A percentile compares a stretch with the other conserved stretches of the same genome.
Evolutionary conservation across 2,888 invertebrate species (phyloP).

Genomic region (Iselma pallidipennis): DNA sequence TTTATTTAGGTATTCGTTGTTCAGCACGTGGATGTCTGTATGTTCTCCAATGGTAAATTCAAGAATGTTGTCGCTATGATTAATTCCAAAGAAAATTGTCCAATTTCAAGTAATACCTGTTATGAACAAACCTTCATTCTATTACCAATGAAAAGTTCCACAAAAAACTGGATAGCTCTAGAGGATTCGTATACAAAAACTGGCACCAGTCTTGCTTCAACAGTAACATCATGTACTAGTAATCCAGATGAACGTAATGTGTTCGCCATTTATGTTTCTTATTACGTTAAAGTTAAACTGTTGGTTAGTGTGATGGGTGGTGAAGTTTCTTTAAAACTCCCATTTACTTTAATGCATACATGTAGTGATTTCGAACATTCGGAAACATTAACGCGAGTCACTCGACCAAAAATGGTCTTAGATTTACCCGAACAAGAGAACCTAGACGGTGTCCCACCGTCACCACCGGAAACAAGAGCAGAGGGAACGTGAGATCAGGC

Average conservation of each 20-base stretch:
- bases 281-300: slow-evolving; percentile 87
- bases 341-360: slow-evolving; percentile 78
- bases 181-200: slow-evolving; percentile 80
- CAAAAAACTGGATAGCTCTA: slow-evolving; percentile 90
- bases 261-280: slow-evolving; percentile 89
- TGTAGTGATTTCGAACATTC: slow-evolving; percentile 66
- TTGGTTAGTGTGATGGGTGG: slow-evolving; percentile 81
- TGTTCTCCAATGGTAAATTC: slow-evolving; percentile 94
- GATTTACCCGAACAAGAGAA: slow-evolving; percentile 5
- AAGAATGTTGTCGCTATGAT: slow-evolving; percentile 84
- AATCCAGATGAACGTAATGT: slow-evolving; percentile 79
- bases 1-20: slow-evolving; percentile 74
- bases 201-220: slow-evolving; percentile 62
- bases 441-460: slow-evolving; percentile 19
- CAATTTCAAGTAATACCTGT: slow-evolving; percentile 68
- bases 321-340: slow-evolving; percentile 76
- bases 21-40: slow-evolving; percentile 91
- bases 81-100: slow-evolving; percentile 66
- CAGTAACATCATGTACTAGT: slow-evolving; percentile 58
- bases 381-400: slow-evolving; percentile 59
- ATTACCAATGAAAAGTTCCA: slow-evolving; percentile 75
- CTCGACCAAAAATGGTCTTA: slow-evolving; percentile 12
- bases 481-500: slow-evolving; percentile 56
- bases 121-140: slow-evolving; percentile 68
- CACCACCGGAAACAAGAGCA: slow-evolving; percentile 46